Evolutionary conservation across 2,888 invertebrate species (phyloP).

Genomic region (Hypomecis atomaria): DNA sequence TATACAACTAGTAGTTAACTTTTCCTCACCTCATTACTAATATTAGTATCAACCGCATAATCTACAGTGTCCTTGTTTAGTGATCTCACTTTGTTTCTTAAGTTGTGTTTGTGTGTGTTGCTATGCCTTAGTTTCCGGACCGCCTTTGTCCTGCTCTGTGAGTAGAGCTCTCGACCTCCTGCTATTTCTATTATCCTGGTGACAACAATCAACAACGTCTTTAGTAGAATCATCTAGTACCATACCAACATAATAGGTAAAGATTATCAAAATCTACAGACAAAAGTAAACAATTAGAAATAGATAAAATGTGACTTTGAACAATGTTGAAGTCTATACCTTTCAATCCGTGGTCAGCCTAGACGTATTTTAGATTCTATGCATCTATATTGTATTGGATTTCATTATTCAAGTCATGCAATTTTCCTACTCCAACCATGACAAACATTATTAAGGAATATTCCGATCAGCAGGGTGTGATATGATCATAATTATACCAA

Average conservation of each 20-base stretch:
- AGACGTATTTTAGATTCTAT: neutral
- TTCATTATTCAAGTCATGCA: conserved; percentile 6
- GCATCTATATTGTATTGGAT: neutral
- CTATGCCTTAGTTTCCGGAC: conserved; percentile 88
- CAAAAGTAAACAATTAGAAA: too few species aligned
- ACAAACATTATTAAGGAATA: conserved; percentile 10
- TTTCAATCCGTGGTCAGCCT: neutral
- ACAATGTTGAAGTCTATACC: neutral
- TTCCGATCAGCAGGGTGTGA: conserved; percentile 14
- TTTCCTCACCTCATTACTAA: conserved; percentile 69
- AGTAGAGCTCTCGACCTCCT: conserved; percentile 93
- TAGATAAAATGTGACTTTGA: neutral
- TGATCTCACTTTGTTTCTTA: conserved; percentile 76
- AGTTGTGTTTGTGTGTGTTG: conserved; percentile 79
- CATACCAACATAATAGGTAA: neutral
- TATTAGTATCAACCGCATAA: conserved; percentile 67
- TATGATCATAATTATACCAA: conserved; percentile 29
- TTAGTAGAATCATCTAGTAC: too few species aligned
- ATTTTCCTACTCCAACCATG: neutral
- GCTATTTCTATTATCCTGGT: conserved; percentile 87
- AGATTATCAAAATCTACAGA: neutral
- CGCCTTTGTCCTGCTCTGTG: conserved; percentile 92
- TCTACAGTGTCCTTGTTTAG: conserved; percentile 71
- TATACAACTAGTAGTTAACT: too few species aligned
- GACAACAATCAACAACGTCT: conserved; percentile 28